Percentiles rank a stretch among this genome's conserved stretches.
Evolutionary conservation across 2,797 vertebrate genomes (phyloP).

Genomic region (Gymnocypris eckloni): DNA sequence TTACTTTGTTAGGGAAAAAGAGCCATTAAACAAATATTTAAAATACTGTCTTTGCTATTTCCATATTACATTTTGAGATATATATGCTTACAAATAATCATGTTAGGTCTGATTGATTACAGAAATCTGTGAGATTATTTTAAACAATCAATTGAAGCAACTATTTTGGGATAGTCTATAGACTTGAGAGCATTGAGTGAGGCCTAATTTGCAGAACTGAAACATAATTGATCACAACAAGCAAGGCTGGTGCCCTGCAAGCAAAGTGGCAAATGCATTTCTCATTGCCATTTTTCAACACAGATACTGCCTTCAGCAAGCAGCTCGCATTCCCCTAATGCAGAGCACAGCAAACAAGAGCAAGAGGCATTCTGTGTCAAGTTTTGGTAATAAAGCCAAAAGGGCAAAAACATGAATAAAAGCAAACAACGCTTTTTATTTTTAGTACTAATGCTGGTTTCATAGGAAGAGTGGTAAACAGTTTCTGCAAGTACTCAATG

Average conservation of each 20-base stretch:
- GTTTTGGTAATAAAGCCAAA: slow-evolving; percentile 6
- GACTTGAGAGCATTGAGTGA: neutral
- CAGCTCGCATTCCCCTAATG: neutral
- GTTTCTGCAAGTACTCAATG: neutral
- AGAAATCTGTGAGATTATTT: neutral
- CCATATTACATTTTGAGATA: neutral
- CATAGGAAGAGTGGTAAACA: neutral
- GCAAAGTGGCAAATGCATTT: slow-evolving; percentile 15
- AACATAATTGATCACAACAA: slow-evolving; percentile 8
- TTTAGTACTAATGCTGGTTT: neutral
- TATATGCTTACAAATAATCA: neutral
- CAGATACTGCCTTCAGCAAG: slow-evolving; percentile 9
- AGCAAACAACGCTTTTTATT: neutral
- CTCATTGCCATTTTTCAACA: slow-evolving; percentile 17
- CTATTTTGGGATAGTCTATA: neutral
- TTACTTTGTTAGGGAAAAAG: neutral
- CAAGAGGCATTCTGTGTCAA: slow-evolving; percentile 9
- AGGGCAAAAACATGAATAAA: slow-evolving; percentile 1
- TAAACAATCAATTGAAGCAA: neutral
- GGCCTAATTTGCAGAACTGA: slow-evolving; percentile 10
- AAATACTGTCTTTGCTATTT: neutral
- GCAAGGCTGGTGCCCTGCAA: neutral
- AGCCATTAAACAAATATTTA: neutral
- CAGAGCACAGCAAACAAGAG: neutral
- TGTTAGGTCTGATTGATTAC: neutral